Conservation (phyloP, 2,888 invertebrate species). For the Microctonus brassicae region DNA sequence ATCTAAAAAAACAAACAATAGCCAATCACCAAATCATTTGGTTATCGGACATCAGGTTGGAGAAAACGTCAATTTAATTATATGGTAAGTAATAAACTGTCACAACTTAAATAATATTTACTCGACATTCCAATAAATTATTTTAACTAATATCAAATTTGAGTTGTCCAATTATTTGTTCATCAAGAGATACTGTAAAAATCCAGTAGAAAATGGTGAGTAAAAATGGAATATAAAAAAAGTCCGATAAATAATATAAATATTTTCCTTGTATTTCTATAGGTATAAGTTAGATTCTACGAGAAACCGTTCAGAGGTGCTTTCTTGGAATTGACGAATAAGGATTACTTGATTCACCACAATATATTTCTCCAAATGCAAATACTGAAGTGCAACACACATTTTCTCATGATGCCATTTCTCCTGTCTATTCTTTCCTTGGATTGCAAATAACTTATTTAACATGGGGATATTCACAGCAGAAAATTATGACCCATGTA, state of each 20-base stretch:
- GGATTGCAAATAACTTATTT: conserved; percentile 93
- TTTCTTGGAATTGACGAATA: conserved; percentile 72
- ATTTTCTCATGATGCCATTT: conserved; percentile 73
- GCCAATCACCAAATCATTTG: no score
- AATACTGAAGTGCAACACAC: conserved; percentile 67
- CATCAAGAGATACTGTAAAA: conserved; percentile 79
- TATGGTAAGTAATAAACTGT: conserved; percentile 58
- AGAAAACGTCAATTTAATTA: conserved; percentile 65
- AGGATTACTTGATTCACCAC: conserved; percentile 64
- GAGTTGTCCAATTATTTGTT: conserved; percentile 69
- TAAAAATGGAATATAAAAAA: conserved; percentile 34
- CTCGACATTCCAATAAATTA: conserved; percentile 2
- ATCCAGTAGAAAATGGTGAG: conserved; percentile 84
- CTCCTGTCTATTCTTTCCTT: conserved; percentile 83
- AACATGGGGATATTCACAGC: conserved; percentile 97
- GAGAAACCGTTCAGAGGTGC: conserved; percentile 71
- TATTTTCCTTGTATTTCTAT: conserved; percentile 41
- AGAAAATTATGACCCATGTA: conserved; percentile 96
- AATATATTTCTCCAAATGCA: conserved; percentile 57
- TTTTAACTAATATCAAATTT: conserved; percentile 43
- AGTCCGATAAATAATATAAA: neutral
- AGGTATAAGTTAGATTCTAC: conserved; percentile 70
- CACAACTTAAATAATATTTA: conserved; percentile 7
- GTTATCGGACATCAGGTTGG: no score
- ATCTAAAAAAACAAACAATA: no score